Base-by-base conservation (phyloP, 2,797 vertebrate genomes). In the Spinibarbus caldwelli region DNA sequence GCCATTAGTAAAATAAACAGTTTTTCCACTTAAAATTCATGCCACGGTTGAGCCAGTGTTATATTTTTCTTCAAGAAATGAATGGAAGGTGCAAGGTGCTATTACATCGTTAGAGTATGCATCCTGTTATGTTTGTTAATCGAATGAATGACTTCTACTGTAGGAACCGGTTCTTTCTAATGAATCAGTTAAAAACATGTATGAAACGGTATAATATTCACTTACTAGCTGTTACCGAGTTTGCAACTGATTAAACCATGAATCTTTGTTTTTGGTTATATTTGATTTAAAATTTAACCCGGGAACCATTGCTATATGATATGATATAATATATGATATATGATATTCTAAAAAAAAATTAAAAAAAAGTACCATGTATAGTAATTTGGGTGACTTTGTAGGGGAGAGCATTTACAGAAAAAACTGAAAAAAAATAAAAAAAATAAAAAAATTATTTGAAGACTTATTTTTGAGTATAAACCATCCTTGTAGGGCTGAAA, bases 201-300 rank as follows among this genome's bases (percentile, higher is more conserved):
- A 10, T 23, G 3, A 23, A 9, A n/a, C n/a, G n/a, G n/a, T n/a
- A 26, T 2, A 0, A 11, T 26, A 14, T n/a, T 12, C 1, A 2
- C n/a, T n/a, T n/a, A n/a, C n/a, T n/a, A n/a, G n/a, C n/a, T 1
- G 2, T 26, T 59, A 59, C 5, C 12, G 2, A 29, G 5, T 62
- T 14, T 15, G 26, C 59, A 62, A 14, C 59, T 14, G 11, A 62
- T 62, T 62, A 29, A 62, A 29, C 26, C n/a, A 26, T 57, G 1
- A 4, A 54, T 54, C 7, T 38, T 2, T 11, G 10, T 41, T 54
- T 26, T 59, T 59, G n/a, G 4, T 59, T 14, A 52, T 8, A 19
- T 52, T 11, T 5, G 57, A 59, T 14, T 59, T 59, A 5, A 59
- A 26, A 59, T 59, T 26, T 23, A 54, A 54, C 21, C 21, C 3